A percentile compares a stretch with the other conserved stretches of the same genome.
phyloP scores from a whole-genome alignment of 2,888 invertebrate genomes.

The Macroteleia sp. region DNA sequence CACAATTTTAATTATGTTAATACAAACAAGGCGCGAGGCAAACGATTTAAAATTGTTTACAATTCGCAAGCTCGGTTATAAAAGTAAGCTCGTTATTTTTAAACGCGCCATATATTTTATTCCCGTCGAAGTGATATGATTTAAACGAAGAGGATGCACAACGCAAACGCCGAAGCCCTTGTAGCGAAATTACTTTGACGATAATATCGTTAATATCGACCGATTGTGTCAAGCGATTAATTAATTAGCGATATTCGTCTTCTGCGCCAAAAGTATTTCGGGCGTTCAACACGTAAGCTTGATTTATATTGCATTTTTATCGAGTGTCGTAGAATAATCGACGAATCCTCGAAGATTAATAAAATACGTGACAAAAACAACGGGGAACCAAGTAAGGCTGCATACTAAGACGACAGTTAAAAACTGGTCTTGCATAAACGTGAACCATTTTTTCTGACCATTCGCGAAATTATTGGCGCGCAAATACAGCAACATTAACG shows the following conservation, averaged over 20 bases:
- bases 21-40: conserved; percentile 6
- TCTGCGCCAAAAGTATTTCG: conserved; percentile 20
- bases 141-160: conserved; percentile 23
- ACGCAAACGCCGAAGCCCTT: conserved; percentile 19
- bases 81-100: conserved; percentile 38
- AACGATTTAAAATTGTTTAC: conserved; percentile 40
- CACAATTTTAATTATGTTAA: conserved; percentile 52
- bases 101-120: conserved; percentile 21
- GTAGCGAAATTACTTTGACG: conserved; percentile 19
- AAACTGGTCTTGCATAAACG: conserved; percentile 30
- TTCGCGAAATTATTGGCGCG: conserved; percentile 40
- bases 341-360: conserved; percentile 34
- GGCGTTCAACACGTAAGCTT: conserved; percentile 18
- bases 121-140: conserved; percentile 14
- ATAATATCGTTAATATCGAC: conserved; percentile 40
- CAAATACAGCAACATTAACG: conserved; percentile 52
- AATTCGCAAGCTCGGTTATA: conserved; percentile 15
- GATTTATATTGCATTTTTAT: conserved; percentile 31
- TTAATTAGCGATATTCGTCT: conserved; percentile 32
- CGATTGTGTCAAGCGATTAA: conserved; percentile 44
- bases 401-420: conserved; percentile 46
- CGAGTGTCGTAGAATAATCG: conserved; percentile 32
- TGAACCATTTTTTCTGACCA: conserved; percentile 33
- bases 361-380: conserved; percentile 30
- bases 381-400: neutral